Evolutionary conservation across 2,797 vertebrate species (phyloP).

Genomic region (Muscicapa striata): DNA sequence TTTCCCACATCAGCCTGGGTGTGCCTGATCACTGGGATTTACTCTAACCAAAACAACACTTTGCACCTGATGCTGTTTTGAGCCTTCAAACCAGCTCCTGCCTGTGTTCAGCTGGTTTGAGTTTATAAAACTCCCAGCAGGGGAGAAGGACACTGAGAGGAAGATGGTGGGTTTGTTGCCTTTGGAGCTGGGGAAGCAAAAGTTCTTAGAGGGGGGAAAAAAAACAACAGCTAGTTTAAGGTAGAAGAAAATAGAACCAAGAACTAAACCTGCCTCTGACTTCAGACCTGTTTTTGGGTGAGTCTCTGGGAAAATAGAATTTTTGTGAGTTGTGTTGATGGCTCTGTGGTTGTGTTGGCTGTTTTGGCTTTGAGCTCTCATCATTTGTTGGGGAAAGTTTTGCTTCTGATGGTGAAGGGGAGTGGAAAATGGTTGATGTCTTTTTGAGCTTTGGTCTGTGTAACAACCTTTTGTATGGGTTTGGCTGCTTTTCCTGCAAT

Average conservation of each 20-base stretch:
- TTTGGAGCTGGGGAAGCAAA: rapidly evolving
- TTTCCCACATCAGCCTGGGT: background rate
- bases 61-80: background rate
- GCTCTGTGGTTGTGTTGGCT: too few species aligned
- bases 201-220: rapidly evolving
- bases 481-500: background rate
- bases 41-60: background rate
- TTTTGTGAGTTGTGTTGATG: too few species aligned
- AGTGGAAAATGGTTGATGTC: rapidly evolving
- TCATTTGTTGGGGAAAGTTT: background rate
- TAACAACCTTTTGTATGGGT: background rate
- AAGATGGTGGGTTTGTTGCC: rapidly evolving
- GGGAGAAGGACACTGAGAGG: rapidly evolving
- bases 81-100: background rate
- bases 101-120: background rate
- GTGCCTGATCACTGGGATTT: background rate
- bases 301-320: background rate
- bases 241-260: rapidly evolving
- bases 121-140: rapidly evolving
- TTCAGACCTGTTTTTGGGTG: rapidly evolving
- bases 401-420: rapidly evolving
- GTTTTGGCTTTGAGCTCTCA: background rate
- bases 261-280: rapidly evolving
- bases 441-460: background rate
- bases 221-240: too few species aligned